Evolutionary conservation across 2,888 invertebrate genomes (phyloP), one percentile per base, ranked within the genome.

Genomic region (Cantharis rustica): DNA sequence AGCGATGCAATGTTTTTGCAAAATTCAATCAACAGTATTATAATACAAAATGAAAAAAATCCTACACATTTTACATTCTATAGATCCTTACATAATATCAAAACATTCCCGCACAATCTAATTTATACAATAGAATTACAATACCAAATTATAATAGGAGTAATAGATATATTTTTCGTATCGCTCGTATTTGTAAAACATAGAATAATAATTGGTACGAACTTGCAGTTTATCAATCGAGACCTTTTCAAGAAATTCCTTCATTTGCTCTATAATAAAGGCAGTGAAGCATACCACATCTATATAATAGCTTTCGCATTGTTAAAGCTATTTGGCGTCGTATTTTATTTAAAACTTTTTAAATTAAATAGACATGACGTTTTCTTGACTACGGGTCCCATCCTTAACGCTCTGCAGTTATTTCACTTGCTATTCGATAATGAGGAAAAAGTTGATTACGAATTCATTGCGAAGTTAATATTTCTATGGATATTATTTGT

Each of bases 1-100:
- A 83, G 83, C 81, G 81, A 85, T 86, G 86, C 87, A 83, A 87
- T 87, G 87, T 86, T 81, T 83, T 83, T 84, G 82, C 85, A 83
- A 83, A 82, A 78, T 82, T 81, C 79, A 81, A 82, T 82, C 83
- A 84, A 78, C 81, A 79, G 76, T 80, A 81, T 73, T 80, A 82
- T 80, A 82, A 79, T 80, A 82, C 84, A 81, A 84, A 83, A 79
- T 85, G 86, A 85, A 86, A 86, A 78, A 84, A 86, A 70, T 84
- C 83, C 75, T 84, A 85, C 80, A 85, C 85, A 79, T 82, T 83
- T 26, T 84, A 83, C 80, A 83, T 85, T 81, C 85, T 85, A 83
- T 86, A 85, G 82, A 84, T 79, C 75, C 69, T 70, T 73, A 72
- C 73, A 82, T 82, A 80, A 80, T 79, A 79, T 79, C 74, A 75